phyloP scores from a whole-genome alignment of 2,113 vertebrate genomes.

The Ovis canadensis region DNA sequence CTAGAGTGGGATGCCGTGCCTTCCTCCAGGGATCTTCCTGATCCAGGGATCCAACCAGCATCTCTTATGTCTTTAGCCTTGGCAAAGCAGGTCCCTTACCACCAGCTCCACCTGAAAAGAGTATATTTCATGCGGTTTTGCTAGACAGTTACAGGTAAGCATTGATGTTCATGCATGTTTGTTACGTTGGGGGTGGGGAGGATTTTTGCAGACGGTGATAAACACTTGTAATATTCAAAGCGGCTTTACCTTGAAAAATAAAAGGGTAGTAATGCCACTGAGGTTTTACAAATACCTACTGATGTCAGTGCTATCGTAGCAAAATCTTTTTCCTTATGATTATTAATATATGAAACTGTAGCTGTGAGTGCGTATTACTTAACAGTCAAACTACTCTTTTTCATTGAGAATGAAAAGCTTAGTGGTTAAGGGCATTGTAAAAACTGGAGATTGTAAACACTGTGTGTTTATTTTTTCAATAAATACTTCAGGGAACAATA shows the following conservation, averaged over 20 bases:
- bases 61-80: background rate
- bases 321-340: background rate
- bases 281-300: background rate
- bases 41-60: background rate
- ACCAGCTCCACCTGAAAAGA: background rate
- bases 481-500: constrained; percentile 10
- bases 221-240: background rate
- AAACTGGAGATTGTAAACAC: background rate
- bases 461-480: constrained; percentile 5
- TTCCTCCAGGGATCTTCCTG: background rate
- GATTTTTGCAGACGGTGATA: background rate
- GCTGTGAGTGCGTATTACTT: background rate
- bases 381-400: background rate
- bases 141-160: background rate
- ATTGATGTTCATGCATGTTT: fast-evolving
- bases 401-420: background rate
- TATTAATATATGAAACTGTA: background rate
- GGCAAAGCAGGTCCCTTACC: background rate
- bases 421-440: background rate
- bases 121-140: background rate
- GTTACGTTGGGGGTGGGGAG: background rate
- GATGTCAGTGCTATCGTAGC: background rate
- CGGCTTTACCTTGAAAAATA: background rate
- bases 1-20: background rate
- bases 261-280: background rate